A percentile compares a stretch with the other conserved stretches of the same genome.
phyloP scores from a whole-genome alignment of 2,113 vertebrate genomes.

The Gnathonemus longibarbis region DNA sequence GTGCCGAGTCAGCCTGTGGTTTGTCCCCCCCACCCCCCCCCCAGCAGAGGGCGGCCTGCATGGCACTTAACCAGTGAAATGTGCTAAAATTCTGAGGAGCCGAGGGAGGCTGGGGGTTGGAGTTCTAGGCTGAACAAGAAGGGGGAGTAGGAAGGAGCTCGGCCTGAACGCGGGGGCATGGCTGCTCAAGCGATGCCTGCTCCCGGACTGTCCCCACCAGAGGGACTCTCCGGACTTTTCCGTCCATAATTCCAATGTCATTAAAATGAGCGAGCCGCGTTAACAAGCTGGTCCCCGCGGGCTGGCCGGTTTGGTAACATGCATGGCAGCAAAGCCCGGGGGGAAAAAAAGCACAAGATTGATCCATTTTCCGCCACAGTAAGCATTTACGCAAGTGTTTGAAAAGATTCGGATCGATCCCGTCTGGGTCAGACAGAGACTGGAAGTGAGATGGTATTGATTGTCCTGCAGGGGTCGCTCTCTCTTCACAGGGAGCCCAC shows the following conservation, averaged over 20 bases:
- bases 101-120: not conserved
- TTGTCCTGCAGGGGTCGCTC: not conserved
- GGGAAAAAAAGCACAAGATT: not conserved
- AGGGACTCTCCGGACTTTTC: not conserved
- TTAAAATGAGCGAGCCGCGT: not conserved
- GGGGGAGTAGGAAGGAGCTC: not conserved
- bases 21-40: not conserved
- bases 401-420: not conserved
- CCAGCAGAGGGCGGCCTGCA: not conserved
- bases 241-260: not conserved
- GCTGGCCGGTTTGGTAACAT: not conserved
- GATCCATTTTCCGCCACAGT: not conserved
- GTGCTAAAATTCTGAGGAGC: not conserved
- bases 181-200: not conserved
- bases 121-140: not conserved
- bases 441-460: not conserved
- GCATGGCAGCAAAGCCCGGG: not conserved
- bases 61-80: not conserved
- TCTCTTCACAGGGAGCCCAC: not conserved
- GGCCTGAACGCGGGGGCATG: not conserved
- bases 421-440: not conserved
- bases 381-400: not conserved
- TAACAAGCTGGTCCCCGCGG: not conserved
- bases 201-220: not conserved
- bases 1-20: not conserved